Percentiles rank a stretch among this genome's conserved stretches.
Evolutionary conservation across 2,888 invertebrate species (phyloP).

Genomic region (Thalpophila matura): DNA sequence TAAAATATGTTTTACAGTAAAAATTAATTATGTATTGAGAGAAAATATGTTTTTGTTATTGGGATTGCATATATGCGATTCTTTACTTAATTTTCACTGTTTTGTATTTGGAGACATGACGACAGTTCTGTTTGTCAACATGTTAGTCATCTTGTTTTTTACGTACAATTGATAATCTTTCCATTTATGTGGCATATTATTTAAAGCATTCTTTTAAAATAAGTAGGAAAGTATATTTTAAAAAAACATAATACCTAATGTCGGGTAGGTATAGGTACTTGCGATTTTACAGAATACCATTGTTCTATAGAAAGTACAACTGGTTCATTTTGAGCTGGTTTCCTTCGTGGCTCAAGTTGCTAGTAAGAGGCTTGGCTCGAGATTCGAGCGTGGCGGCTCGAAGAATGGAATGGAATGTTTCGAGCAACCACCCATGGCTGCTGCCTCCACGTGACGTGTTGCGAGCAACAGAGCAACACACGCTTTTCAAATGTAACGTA

Average conservation of each 20-base stretch:
- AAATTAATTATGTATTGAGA: neutral
- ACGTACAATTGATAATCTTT: too few species aligned
- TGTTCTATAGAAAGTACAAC: constrained; percentile 30
- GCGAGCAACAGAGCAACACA: constrained; percentile 29
- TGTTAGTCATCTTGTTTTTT: too few species aligned
- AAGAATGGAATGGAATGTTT: constrained; percentile 77
- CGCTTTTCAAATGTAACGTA: constrained; percentile 28
- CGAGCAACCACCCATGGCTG: constrained; percentile 79
- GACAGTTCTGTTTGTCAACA: too few species aligned
- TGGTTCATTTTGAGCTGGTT: constrained; percentile 25
- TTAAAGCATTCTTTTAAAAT: too few species aligned
- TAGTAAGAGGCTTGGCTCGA: constrained; percentile 23
- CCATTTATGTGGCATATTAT: too few species aligned
- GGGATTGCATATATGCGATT: neutral
- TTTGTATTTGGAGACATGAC: neutral
- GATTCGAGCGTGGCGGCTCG: constrained; percentile 31
- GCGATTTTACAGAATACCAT: constrained; percentile 19
- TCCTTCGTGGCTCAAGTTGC: constrained; percentile 30
- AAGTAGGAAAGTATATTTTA: too few species aligned
- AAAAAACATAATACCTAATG: too few species aligned
- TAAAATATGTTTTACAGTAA: constrained; percentile 3
- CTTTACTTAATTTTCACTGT: neutral
- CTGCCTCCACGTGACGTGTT: constrained; percentile 21
- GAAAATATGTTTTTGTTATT: neutral
- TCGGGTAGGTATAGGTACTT: too few species aligned